phyloP scores from a whole-genome alignment of 2,888 invertebrate genomes.

The Nephrotoma guestfalica region DNA sequence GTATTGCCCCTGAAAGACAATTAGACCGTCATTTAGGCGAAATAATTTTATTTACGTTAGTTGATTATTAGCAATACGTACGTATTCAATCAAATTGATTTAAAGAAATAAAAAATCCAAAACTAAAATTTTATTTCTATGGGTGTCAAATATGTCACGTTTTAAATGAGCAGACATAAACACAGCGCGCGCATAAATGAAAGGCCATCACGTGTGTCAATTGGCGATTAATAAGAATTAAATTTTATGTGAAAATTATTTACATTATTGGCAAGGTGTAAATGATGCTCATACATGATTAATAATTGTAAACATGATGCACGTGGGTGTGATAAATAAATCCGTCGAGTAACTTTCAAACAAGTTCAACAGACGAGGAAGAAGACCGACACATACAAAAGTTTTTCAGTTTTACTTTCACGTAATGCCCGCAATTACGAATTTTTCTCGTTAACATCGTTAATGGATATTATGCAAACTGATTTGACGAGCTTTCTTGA shows the following conservation, averaged over 20 bases:
- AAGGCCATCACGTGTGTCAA: not conserved
- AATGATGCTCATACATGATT: not conserved
- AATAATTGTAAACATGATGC: not conserved
- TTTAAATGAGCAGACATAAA: too few relatives aligned
- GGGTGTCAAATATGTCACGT: too few relatives aligned
- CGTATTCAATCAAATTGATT: not conserved
- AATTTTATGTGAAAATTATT: not conserved
- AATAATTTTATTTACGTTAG: not conserved
- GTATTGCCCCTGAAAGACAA: not conserved
- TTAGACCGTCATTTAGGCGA: not conserved
- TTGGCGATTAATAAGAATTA: not conserved
- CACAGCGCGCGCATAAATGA: too few relatives aligned
- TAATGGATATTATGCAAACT: not conserved
- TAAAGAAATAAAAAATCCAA: too few relatives aligned
- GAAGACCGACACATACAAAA: not conserved
- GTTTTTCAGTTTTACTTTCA: not conserved
- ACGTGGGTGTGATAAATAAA: not conserved
- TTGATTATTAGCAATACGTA: not conserved
- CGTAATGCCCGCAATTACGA: not conserved
- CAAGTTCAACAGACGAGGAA: not conserved
- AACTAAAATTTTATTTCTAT: too few relatives aligned
- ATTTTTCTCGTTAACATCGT: not conserved
- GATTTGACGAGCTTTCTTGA: not conserved
- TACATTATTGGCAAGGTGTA: not conserved
- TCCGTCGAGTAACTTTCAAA: not conserved